Base-by-base conservation (phyloP, 2,797 vertebrate species). In the Ctenosaura bakeri region DNA sequence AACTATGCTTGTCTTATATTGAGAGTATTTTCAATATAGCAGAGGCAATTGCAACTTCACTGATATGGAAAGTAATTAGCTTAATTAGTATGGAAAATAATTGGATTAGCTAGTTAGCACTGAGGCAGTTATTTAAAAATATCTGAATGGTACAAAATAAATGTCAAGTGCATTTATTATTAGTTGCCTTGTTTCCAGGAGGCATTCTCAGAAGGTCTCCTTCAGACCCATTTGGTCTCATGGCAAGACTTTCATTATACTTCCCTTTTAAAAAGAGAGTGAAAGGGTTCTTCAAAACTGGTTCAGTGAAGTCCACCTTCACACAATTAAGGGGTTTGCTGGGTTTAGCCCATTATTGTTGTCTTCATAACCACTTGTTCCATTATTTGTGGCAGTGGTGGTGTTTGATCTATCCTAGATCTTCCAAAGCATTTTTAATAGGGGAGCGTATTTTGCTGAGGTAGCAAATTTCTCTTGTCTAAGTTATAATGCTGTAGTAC, bases 61-160 rank as follows among this genome's bases (percentile, higher is more conserved):
- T 83, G 50, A 18, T 1, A 0, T 90, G 42, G 0, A 0, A 88
- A 85, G 6, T 80, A 87, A 71, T 80, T 80, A 85, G 4, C 76
- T 14, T 90, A 62, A 74, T 66, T 71, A 69, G 42, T 8, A 24
- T 83, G 6, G 38, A 88, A 85, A 88, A 22, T 76, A 89, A 64
- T 86, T 76, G 59, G 35, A 81, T 82, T 85, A 52, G 52, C 35
- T 81, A 81, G 32, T 88, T 88, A 32, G 50, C 71, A 6, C 3
- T 73, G 26, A 9, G 52, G 54, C 46, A 86, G 9, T 46, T 46
- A 80, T 84, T 64, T 88, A 64, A 91, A 92, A 91, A 89, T 22
- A 5, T 81, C 77, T 77, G 71, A 84, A 46, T 12, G 50, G 5
- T 7, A 38, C n/a, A 32, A 1, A 80, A 85, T 42, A 87, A 59